Evolutionary conservation across 2,797 vertebrate genomes (phyloP).

Genomic region (Echeneis naucrates): DNA sequence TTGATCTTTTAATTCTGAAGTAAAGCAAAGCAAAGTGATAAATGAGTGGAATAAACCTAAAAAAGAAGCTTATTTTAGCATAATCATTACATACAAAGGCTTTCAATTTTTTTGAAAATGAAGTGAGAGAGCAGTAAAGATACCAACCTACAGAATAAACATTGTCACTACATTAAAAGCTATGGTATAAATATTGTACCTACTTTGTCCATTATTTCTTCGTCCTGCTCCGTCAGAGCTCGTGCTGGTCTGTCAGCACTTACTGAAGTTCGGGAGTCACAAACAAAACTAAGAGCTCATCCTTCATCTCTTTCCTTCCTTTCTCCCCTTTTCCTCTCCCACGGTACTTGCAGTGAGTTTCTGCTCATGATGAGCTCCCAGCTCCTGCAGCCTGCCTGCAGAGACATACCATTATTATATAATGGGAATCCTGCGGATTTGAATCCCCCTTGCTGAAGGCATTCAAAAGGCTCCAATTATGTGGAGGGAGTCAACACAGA

Average conservation of each 20-base stretch:
- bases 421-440: slow-evolving; percentile 53
- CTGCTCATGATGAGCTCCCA: slow-evolving; percentile 13
- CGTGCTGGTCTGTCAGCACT: slow-evolving; percentile 4
- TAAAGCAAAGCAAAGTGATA: not conserved
- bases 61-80: not conserved
- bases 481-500: slow-evolving; percentile 34
- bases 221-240: not conserved
- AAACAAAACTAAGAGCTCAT: slow-evolving; percentile 37
- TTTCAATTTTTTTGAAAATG: too few relatives aligned
- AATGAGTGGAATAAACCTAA: not conserved
- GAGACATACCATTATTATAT: slow-evolving; percentile 51
- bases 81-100: too few relatives aligned
- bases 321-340: slow-evolving; percentile 13
- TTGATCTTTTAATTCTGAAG: not conserved
- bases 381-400: slow-evolving; percentile 30
- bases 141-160: too few relatives aligned
- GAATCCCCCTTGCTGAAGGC: slow-evolving; percentile 64
- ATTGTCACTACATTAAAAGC: slow-evolving; percentile 8
- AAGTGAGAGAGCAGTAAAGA: slow-evolving; percentile 1
- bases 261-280: slow-evolving; percentile 21
- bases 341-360: slow-evolving; percentile 1
- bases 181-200: slow-evolving; percentile 13
- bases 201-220: slow-evolving; percentile 42
- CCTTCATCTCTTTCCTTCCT: slow-evolving; percentile 16
- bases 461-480: slow-evolving; percentile 49